phyloP scores from a whole-genome alignment of 1,140 invertebrate species.

The Drepana arcuata region DNA sequence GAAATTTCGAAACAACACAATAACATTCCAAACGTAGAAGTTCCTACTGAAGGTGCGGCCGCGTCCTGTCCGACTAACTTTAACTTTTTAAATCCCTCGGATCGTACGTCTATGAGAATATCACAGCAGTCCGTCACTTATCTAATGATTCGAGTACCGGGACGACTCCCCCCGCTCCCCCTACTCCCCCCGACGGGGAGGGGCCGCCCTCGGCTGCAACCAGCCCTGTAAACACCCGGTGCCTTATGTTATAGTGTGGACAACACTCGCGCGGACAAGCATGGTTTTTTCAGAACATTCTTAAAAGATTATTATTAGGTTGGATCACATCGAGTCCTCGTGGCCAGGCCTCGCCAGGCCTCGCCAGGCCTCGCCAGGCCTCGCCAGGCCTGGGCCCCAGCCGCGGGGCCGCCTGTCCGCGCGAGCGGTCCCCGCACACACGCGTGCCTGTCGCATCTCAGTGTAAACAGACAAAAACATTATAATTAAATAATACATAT shows the following conservation, averaged over 20 bases:
- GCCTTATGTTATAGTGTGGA: no score
- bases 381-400: no score
- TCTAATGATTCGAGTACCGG: slow-evolving; percentile 28
- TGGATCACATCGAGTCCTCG: no score
- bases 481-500: slow-evolving; percentile 48
- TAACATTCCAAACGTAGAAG: neutral
- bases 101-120: slow-evolving; percentile 45
- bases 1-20: no score
- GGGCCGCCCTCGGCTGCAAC: slow-evolving; percentile 19
- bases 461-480: slow-evolving; percentile 38
- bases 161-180: slow-evolving; percentile 2
- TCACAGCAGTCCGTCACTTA: slow-evolving; percentile 55
- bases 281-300: no score
- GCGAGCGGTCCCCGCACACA: slow-evolving; percentile 14
- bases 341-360: no score
- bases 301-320: no score
- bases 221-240: slow-evolving; percentile 53
- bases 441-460: slow-evolving; percentile 34
- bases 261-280: no score
- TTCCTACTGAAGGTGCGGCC: slow-evolving; percentile 16
- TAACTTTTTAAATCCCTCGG: slow-evolving; percentile 30
- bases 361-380: no score
- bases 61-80: slow-evolving; percentile 16
- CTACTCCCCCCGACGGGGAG: neutral
- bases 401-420: no score